Percentiles rank a stretch among this genome's conserved stretches.
These are phyloP conservation scores for Kuschelorhynchus macadamiae DNA, from an alignment of 2,888 invertebrate species.

Conservation along the genomic window DNA sequence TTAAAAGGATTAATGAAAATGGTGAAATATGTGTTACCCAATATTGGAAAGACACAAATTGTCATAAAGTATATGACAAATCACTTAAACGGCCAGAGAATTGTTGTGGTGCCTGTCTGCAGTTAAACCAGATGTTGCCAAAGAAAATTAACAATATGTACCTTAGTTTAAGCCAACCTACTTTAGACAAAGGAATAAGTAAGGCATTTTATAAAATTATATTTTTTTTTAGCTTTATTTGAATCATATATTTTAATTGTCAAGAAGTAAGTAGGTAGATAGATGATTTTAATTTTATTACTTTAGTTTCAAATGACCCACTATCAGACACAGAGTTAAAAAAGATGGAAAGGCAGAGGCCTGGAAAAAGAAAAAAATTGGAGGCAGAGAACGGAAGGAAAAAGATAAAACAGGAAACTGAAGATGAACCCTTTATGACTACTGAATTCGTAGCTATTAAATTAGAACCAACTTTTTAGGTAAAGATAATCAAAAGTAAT, in stretches of 20 bases:
- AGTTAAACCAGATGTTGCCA: constrained; percentile 25
- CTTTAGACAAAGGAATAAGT: constrained; percentile 4
- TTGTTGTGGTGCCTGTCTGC: constrained; percentile 28
- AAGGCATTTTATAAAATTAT: not conserved
- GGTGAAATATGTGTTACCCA: constrained; percentile 13
- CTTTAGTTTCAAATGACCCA: constrained; percentile 4
- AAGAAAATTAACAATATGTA: constrained; percentile 29
- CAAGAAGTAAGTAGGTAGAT: too few species aligned
- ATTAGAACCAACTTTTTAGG: constrained; percentile 12
- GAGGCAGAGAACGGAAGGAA: not conserved
- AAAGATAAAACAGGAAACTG: constrained; percentile 12
- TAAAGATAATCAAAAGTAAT: too few species aligned
- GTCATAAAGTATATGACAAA: constrained; percentile 24
- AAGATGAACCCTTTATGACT: not conserved
- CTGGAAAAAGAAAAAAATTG: constrained; percentile 21
- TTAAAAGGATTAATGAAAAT: constrained; percentile 31
- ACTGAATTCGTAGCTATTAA: constrained; percentile 11
- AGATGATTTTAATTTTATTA: not conserved
- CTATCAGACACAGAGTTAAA: not conserved
- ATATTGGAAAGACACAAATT: constrained; percentile 33
- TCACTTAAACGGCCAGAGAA: constrained; percentile 23
- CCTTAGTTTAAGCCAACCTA: constrained; percentile 19
- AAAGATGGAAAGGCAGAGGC: constrained; percentile 11
- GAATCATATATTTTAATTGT: not conserved
- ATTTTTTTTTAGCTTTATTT: not conserved